Base-by-base conservation (phyloP, 2,888 invertebrate genomes). In the Sminthurinus aureus region DNA sequence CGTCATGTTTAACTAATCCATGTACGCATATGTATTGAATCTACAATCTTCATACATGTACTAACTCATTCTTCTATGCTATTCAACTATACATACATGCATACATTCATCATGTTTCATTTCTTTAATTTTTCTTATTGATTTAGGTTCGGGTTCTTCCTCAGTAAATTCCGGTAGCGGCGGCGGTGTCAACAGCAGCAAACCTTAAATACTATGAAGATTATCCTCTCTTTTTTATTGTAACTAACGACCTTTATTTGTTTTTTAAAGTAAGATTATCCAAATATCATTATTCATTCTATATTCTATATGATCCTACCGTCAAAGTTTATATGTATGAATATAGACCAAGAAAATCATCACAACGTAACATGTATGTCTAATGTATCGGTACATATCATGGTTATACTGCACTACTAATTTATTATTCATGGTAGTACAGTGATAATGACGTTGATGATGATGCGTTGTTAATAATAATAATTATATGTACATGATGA, bases 191-290 rank as follows among this genome's bases (percentile, higher is more conserved):
- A 73, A 22, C 73, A 26, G 26, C n/a, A 73, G 73, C 73, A 73
- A 73, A 73, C 67, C 67, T 67, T 67, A n/a, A n/a, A 67, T 20
- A 67, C 22, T 20, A 67, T 3, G 6, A n/a, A 67, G 22, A 67
- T n/a, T 20, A n/a, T 67, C 22, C n/a, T 67, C 20, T n/a, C 11
- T 67, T 67, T n/a, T 20, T 20, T 20, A 67, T 20, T 20, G 11
- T 64, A 64, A 64, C 9, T 67, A 67, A 67, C 67, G 67, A 67
- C 67, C 67, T 67, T 67, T 22, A 67, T 67, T 67, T 67, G 67
- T 67, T 67, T 67, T 67, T 67, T 67, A n/a, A 13, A 74, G 22
- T 26, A 22, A 18, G 0, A 74, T 74, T 26, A 74, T 64, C 13
- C n/a, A 64, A 64, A 64, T 18, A 67, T 67, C 22, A 67, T 67